Base-by-base conservation (phyloP, 64 coral and sea anemone species). In the Hydrozoanthus tunicans region DNA sequence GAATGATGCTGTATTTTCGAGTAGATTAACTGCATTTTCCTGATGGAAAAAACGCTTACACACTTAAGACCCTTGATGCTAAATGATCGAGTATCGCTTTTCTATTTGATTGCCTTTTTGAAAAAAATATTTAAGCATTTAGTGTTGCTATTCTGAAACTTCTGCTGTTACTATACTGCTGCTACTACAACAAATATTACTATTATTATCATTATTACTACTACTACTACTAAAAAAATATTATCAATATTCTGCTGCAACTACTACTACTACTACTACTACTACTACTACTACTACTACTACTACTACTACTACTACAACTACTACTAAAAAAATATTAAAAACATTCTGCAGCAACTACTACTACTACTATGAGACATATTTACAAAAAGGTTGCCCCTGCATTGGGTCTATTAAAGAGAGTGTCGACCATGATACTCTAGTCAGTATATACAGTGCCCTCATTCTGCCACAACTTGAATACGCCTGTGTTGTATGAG, bases 11-110 rank as follows among this genome's bases (percentile, higher is more conserved):
- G 92, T 97, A 69, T 82, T 79, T n/a, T 91, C 89, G 5, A 97
- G 53, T 5, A 97, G 78, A 82, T 89, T 89, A 2, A 97, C 90
- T 17, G 95, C 95, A 15, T 93, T 97, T 61, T 97, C 95, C 95
- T 97, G 6, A 15, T 62, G 0, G 88, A 66, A 73, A 58, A 54
- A 5, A 13, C 32, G n/a, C 5, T 3, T 7, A 6, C 60, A n/a
- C 4, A 11, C 20, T 20, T 43, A 43, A 43, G 32, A 43, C 32
- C 32, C 32, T 43, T 43, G 32, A 2, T 43, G 32, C 32, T 43
- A 43, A 43, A 43, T 43, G 32, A 43, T 43, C 32, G 32, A 43
- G 32, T 43, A 43, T 43, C 32, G 32, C 32, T 74, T 74, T 9
- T 27, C 23, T 74, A 51, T 8, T 74, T 74, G 26, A 0, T 5